A percentile compares a stretch with the other conserved stretches of the same genome.
phyloP scores from a whole-genome alignment of 2,113 vertebrate genomes.

The Mobula birostris region DNA sequence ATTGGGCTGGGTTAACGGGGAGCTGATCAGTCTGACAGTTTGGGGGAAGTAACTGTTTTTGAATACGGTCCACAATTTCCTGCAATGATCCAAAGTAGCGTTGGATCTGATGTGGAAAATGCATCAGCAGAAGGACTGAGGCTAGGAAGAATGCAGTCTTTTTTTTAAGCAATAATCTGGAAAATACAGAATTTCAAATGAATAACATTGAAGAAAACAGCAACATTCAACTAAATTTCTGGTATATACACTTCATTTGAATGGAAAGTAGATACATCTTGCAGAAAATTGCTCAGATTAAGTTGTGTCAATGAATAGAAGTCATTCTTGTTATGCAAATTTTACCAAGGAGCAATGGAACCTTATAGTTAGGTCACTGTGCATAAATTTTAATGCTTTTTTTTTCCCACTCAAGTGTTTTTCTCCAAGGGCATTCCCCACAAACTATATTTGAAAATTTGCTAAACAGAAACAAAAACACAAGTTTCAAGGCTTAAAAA shows the following conservation, averaged over 20 bases:
- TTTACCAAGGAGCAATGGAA: neutral
- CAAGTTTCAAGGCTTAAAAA: neutral
- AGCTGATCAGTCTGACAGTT: no score
- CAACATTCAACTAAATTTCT: no score
- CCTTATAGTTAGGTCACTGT: slow-evolving; percentile 43
- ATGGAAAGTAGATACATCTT: neutral
- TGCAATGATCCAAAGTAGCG: no score
- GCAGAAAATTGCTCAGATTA: slow-evolving; percentile 3
- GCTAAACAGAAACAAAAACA: slow-evolving; percentile 46
- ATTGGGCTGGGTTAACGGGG: no score
- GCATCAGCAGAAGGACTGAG: no score
- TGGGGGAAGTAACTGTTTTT: no score
- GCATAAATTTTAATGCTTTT: slow-evolving; percentile 47
- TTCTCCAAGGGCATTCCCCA: slow-evolving; percentile 35
- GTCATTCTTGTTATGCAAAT: neutral
- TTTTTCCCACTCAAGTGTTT: slow-evolving; percentile 49
- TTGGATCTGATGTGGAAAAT: no score
- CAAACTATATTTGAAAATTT: neutral
- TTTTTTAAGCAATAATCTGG: no score
- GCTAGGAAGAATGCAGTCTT: no score
- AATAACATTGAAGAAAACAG: no score
- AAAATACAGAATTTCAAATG: no score
- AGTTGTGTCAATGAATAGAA: neutral
- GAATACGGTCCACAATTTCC: no score
- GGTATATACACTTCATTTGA: neutral